Conservation (phyloP, 2,797 vertebrate genomes). For the Dallia pectoralis region DNA sequence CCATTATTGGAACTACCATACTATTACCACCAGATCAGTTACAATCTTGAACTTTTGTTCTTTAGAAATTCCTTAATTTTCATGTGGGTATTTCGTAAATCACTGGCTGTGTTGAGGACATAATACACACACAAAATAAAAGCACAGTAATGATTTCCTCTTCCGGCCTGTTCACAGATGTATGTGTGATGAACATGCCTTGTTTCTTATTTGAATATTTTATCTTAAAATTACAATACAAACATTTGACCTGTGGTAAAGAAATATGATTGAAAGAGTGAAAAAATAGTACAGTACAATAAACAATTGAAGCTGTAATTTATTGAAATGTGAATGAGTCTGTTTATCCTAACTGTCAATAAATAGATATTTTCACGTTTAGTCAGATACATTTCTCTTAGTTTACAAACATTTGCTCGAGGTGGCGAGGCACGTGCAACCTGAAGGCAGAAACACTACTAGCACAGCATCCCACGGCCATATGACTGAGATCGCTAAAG, state of each 20-base stretch:
- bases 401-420: too few relatives aligned
- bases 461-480: too few relatives aligned
- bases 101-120: background rate
- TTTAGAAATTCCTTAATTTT: too few relatives aligned
- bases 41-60: too few relatives aligned
- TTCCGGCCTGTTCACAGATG: background rate
- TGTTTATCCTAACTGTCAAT: background rate
- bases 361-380: background rate
- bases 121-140: background rate
- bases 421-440: too few relatives aligned
- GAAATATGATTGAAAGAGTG: too few relatives aligned
- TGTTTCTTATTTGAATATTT: background rate
- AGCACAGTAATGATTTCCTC: background rate
- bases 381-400: background rate
- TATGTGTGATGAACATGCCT: background rate
- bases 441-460: too few relatives aligned
- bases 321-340: slow-evolving; percentile 1
- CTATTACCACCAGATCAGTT: too few relatives aligned
- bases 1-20: background rate
- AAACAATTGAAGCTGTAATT: background rate
- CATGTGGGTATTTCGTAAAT: background rate
- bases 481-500: too few relatives aligned
- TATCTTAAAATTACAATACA: too few relatives aligned
- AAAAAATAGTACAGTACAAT: background rate
- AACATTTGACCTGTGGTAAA: too few relatives aligned